Base-by-base conservation (phyloP, 2,113 vertebrate genomes). In the Heterotis niloticus region DNA sequence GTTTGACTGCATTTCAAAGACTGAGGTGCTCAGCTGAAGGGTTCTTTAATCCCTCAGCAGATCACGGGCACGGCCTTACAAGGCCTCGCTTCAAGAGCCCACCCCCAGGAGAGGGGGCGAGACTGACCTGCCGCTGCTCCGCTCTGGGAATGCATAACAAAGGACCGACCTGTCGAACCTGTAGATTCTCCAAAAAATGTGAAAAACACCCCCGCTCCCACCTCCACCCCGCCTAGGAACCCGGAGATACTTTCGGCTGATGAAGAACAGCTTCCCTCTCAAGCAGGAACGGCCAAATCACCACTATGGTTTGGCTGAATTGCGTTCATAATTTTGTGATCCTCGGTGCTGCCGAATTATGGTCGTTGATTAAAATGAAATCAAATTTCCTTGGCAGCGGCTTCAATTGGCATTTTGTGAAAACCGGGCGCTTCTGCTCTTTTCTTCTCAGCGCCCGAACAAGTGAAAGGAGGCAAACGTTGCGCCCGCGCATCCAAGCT, bases 321-420 rank as follows among this genome's bases (percentile, higher is more conserved):
- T 91, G 87, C 90, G 86, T 80, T 84, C 84, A 69, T 90, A 91
- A 91, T 88, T n/a, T n/a, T 90, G 89, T 90, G 90, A 91, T 91
- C 90, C 85, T 90, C 81, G 84, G 87, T 85, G 80, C 88, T 81
- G 84, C 86, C 89, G 86, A 92, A 92, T 89, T 84, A 75, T 83
- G 89, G 85, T 83, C 85, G 80, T 89, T 91, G 91, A 92, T 92
- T 92, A 91, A 92, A 90, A 81, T 28, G 84, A 89, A 92, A 92
- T 91, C 90, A 92, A 89, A 90, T 88, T 84, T 86, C 86, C 78
- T 85, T 85, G 79, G 81, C 83, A 84, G 86, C 83, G 85, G 84
- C 59, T 71, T 56, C 62, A 67, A 28, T 56, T 64, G 57, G 70
- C 64, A 64, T 79, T 79, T 71, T 56, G 60, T 52, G 70, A 79